phyloP scores from a whole-genome alignment of 2,888 invertebrate genomes.

The Lithophane semibrunnea region DNA sequence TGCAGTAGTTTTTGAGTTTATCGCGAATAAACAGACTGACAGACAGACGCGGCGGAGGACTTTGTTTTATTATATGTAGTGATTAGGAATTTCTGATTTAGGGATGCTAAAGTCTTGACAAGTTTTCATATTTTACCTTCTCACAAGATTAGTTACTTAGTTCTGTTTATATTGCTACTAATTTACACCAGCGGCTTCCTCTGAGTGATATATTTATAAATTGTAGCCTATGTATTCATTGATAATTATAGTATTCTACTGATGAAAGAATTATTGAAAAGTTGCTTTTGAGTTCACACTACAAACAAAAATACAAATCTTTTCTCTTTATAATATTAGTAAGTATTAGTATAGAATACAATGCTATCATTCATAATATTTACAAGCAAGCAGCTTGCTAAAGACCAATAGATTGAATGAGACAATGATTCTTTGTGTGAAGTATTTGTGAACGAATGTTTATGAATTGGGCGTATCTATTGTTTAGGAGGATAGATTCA shows the following conservation, averaged over 20 bases:
- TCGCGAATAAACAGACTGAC: too few relatives aligned
- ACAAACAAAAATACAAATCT: too few relatives aligned
- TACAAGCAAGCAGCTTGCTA: constrained; percentile 25
- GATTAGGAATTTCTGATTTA: not conserved
- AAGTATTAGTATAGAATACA: not conserved
- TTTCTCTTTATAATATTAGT: too few relatives aligned
- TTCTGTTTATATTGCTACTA: constrained; percentile 10
- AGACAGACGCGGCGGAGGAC: too few relatives aligned
- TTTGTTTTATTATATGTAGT: too few relatives aligned
- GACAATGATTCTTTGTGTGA: constrained; percentile 58
- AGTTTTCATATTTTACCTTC: not conserved
- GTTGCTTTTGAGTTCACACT: too few relatives aligned
- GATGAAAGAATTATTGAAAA: too few relatives aligned
- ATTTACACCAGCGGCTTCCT: too few relatives aligned
- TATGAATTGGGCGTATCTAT: constrained; percentile 25
- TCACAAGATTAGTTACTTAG: not conserved
- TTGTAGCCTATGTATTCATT: too few relatives aligned
- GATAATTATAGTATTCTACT: too few relatives aligned
- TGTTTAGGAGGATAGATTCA: constrained; percentile 26
- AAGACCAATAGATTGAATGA: constrained; percentile 38
- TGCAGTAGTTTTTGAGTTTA: too few relatives aligned
- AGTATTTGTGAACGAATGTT: constrained; percentile 36
- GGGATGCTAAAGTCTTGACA: not conserved
- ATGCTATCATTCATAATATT: constrained; percentile 30
- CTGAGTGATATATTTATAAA: too few relatives aligned